Conservation (phyloP, 2,113 vertebrate genomes). For the Arizona elegans region DNA sequence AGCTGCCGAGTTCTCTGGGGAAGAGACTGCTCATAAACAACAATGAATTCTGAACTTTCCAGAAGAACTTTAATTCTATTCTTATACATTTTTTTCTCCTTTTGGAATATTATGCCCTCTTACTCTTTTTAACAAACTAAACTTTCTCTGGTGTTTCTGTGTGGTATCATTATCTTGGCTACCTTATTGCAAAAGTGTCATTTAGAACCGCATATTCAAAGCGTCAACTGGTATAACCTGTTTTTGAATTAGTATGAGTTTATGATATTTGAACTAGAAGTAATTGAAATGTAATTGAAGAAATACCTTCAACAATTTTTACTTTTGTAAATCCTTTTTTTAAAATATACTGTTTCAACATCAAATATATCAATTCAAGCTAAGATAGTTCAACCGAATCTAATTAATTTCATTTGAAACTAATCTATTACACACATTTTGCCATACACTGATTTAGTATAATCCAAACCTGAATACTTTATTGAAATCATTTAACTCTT, state of each 20-base stretch:
- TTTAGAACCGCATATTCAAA: slow-evolving; percentile 29
- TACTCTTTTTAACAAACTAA: slow-evolving; percentile 71
- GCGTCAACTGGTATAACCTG: background rate
- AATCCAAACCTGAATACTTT: background rate
- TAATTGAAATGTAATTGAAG: slow-evolving; percentile 40
- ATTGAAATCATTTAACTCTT: background rate
- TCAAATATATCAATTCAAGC: background rate
- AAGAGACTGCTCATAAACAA: slow-evolving; percentile 51
- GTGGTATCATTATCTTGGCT: slow-evolving; percentile 74
- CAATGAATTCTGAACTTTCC: slow-evolving; percentile 68
- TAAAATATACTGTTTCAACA: background rate
- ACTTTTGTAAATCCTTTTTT: background rate
- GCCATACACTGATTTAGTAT: background rate
- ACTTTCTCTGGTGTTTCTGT: slow-evolving; percentile 68
- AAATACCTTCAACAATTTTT: background rate
- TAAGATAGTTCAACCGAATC: background rate
- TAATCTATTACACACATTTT: background rate
- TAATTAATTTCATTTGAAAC: background rate
- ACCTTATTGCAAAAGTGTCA: slow-evolving; percentile 65
- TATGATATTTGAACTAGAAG: slow-evolving; percentile 39
- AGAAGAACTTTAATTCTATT: slow-evolving; percentile 57
- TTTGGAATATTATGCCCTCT: slow-evolving; percentile 73
- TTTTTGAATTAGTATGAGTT: slow-evolving; percentile 30
- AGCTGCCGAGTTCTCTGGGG: slow-evolving; percentile 66
- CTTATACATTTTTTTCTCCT: slow-evolving; percentile 71